Conservation (phyloP, 2,797 vertebrate species). For the Phylloscopus collybita region DNA sequence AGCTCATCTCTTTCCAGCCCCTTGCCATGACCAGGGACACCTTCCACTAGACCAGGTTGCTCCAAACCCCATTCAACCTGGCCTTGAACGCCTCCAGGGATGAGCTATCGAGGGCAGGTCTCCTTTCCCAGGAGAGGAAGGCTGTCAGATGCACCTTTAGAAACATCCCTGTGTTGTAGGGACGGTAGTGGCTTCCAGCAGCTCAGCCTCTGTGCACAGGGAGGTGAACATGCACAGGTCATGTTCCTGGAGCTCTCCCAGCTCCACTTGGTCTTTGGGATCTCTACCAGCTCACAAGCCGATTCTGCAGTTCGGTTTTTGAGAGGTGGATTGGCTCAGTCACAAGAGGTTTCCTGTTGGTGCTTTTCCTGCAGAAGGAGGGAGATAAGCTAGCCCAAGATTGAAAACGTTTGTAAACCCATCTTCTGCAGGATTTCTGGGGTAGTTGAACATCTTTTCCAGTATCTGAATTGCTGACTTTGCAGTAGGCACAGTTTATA, state of each 20-base stretch:
- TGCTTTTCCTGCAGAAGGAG: not conserved
- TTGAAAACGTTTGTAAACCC: rapidly evolving
- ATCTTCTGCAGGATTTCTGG: not conserved
- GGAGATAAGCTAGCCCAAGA: not conserved
- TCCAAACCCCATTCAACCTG: not conserved
- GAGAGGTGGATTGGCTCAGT: not conserved
- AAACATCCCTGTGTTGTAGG: not conserved
- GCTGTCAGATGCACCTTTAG: not conserved
- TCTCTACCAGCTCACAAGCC: not conserved
- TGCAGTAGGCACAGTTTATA: not conserved
- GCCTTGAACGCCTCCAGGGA: not conserved
- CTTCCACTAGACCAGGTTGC: not conserved
- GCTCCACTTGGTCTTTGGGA: not conserved
- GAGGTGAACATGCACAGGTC: not conserved
- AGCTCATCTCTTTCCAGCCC: not conserved
- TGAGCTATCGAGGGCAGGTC: rapidly evolving
- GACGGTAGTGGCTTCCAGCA: not conserved
- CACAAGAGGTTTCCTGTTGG: not conserved
- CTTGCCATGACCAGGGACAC: not conserved
- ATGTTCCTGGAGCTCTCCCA: not conserved
- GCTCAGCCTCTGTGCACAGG: not conserved
- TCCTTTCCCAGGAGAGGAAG: not conserved
- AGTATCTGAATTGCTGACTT: not conserved
- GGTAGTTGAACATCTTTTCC: not conserved
- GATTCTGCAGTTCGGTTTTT: not conserved